Conservation (phyloP, 2,888 invertebrate species). For the Brachyptera risi region DNA sequence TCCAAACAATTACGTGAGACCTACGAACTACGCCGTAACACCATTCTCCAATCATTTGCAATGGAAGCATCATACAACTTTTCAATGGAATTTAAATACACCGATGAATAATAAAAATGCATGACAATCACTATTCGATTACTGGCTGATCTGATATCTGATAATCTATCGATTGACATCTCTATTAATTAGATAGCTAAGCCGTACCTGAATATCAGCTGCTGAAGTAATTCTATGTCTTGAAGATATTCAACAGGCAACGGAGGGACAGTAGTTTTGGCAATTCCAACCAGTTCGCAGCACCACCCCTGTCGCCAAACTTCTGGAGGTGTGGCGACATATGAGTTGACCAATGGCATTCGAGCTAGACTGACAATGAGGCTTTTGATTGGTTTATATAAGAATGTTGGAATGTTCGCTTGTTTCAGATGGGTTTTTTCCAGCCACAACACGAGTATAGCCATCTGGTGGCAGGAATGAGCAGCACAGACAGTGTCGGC, state of each 20-base stretch:
- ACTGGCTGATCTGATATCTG: too few species aligned
- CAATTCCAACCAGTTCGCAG: slow-evolving; percentile 50
- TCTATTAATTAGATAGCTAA: too few species aligned
- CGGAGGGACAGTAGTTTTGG: slow-evolving; percentile 48
- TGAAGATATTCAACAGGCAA: slow-evolving; percentile 70
- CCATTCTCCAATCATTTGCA: too few species aligned
- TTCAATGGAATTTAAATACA: too few species aligned
- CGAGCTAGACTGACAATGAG: slow-evolving; percentile 55
- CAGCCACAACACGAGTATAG: slow-evolving; percentile 50
- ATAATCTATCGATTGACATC: too few species aligned
- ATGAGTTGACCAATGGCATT: slow-evolving; percentile 59
- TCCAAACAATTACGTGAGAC: too few species aligned
- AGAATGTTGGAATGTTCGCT: slow-evolving; percentile 46
- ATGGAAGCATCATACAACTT: too few species aligned
- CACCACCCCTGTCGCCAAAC: slow-evolving; percentile 61
- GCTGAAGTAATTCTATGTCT: slow-evolving; percentile 78
- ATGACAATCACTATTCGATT: too few species aligned
- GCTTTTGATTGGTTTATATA: slow-evolving; percentile 43
- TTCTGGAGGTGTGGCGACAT: slow-evolving; percentile 59
- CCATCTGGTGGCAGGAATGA: slow-evolving; percentile 48
- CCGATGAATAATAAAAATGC: too few species aligned
- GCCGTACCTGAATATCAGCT: slow-evolving; percentile 74
- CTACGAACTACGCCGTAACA: too few species aligned
- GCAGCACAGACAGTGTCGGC: slow-evolving; percentile 43
- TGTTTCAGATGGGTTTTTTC: slow-evolving; percentile 41